Conservation (phyloP, 2,113 vertebrate genomes). For the Myrmophylax atrothorax region DNA sequence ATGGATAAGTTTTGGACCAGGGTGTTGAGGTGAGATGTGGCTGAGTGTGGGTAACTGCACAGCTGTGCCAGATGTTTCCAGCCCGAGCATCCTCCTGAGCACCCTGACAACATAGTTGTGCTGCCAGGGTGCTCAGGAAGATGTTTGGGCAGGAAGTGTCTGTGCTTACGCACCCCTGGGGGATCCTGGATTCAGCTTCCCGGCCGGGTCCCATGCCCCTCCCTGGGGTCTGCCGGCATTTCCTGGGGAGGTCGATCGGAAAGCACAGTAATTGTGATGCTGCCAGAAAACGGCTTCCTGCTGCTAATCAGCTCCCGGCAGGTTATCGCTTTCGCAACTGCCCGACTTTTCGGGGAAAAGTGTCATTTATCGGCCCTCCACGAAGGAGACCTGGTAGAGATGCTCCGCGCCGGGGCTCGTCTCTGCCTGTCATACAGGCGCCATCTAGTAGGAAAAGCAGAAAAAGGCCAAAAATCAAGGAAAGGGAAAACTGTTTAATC, state of each 20-base stretch:
- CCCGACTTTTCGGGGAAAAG: conserved; percentile 20
- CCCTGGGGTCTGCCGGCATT: background rate
- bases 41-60: background rate
- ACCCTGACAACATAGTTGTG: accelerated
- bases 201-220: accelerated
- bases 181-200: background rate
- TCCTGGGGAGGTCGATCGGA: accelerated
- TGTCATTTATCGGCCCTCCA: background rate
- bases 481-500: background rate
- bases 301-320: background rate
- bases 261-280: accelerated
- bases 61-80: accelerated
- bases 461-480: background rate
- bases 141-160: background rate
- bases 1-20: background rate
- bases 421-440: background rate
- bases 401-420: background rate
- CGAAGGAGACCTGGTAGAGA: background rate
- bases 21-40: background rate
- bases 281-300: background rate
- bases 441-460: conserved; percentile 57
- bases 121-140: background rate
- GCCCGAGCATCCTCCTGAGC: background rate
- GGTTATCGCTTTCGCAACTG: background rate
- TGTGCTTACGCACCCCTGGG: accelerated